These are phyloP conservation scores for Podilymbus podiceps DNA, from an alignment of 2,113 vertebrate species.

Conservation along the genomic window DNA sequence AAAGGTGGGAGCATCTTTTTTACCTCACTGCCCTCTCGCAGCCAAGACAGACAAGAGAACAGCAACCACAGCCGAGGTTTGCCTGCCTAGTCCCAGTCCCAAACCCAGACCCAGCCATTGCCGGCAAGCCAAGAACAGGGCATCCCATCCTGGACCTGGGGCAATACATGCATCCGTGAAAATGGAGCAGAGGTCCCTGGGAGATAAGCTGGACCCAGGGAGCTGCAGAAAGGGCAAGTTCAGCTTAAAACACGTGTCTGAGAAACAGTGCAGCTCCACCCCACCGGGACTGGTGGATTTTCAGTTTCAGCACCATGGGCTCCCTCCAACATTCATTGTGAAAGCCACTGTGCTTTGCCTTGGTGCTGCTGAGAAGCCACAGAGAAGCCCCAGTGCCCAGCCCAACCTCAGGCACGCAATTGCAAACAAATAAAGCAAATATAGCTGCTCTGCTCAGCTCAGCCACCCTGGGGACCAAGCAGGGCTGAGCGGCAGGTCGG, in stretches of 20 bases:
- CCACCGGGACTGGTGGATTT: accelerated
- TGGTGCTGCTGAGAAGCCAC: not conserved
- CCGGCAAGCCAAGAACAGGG: accelerated
- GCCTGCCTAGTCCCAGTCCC: not conserved
- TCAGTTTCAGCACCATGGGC: not conserved
- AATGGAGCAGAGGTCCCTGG: not conserved
- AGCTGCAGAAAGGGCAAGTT: not conserved
- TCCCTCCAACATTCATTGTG: not conserved
- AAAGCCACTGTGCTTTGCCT: not conserved
- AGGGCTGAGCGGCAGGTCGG: not conserved
- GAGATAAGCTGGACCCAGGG: not conserved
- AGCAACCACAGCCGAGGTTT: not conserved
- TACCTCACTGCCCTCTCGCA: not conserved
- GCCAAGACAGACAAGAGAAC: accelerated
- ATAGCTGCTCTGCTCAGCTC: not conserved
- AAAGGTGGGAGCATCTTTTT: not conserved
- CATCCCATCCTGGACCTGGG: not conserved
- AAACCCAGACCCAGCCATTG: accelerated
- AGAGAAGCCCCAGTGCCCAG: not conserved
- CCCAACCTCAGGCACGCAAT: not conserved
- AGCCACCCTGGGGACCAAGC: not conserved
- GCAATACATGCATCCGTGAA: not conserved
- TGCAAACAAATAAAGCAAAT: not conserved
- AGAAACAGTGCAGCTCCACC: not conserved
- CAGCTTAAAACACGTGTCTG: not conserved